Evolutionary conservation across 2,797 vertebrate genomes (phyloP).

Genomic region (Siniperca undulata): DNA sequence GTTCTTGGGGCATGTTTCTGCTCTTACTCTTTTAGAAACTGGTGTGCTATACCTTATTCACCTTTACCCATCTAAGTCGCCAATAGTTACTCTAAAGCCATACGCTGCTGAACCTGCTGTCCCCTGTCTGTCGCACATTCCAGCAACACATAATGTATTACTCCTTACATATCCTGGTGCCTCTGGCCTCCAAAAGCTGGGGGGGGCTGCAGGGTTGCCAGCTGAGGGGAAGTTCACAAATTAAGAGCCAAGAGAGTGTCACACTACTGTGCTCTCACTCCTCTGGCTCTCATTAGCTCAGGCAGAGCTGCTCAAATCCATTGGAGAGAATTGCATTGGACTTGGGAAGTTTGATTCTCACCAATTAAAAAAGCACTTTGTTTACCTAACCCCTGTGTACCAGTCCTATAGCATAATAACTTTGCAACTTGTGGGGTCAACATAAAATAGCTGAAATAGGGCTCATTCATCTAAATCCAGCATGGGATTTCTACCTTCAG

Average conservation of each 20-base stretch:
- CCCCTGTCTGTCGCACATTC: conserved; percentile 11
- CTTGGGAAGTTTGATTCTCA: conserved; percentile 67
- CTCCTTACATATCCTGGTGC: conserved; percentile 36
- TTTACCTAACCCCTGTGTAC: conserved; percentile 63
- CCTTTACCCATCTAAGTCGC: not conserved
- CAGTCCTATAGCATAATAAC: conserved; percentile 46
- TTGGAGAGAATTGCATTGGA: conserved; percentile 55
- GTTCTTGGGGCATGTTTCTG: not conserved
- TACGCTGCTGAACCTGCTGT: not conserved
- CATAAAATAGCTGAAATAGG: conserved; percentile 14
- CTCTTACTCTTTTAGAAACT: not conserved
- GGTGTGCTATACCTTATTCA: not conserved
- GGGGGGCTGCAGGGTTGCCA: conserved; percentile 53
- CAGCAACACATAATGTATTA: conserved; percentile 27
- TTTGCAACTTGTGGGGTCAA: conserved; percentile 43
- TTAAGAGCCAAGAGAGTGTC: conserved; percentile 70
- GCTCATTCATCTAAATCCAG: conserved; percentile 65
- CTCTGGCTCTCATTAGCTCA: conserved; percentile 76
- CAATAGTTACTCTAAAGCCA: not conserved
- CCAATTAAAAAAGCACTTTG: conserved; percentile 74
- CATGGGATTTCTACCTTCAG: conserved; percentile 46
- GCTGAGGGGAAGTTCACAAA: conserved; percentile 74
- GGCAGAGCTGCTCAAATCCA: conserved; percentile 58
- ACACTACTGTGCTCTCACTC: conserved; percentile 65
- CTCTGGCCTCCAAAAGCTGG: conserved; percentile 56